Percentiles rank a stretch among this genome's conserved stretches.
Evolutionary conservation across 2,797 vertebrate genomes (phyloP).

Genomic region (Hoplostethus atlanticus): DNA sequence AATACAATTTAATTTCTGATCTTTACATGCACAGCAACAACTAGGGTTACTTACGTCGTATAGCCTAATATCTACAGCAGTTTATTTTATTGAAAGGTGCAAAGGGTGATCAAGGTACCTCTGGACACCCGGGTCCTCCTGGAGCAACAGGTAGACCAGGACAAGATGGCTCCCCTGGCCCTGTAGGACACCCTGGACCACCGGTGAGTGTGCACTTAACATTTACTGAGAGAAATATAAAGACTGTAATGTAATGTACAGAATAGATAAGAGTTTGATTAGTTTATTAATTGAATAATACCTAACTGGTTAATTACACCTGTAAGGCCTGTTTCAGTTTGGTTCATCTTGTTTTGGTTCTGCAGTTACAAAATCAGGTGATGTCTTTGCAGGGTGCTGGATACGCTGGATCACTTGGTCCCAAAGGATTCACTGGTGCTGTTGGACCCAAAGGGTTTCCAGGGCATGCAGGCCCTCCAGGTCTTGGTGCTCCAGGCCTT

Average conservation of each 20-base stretch:
- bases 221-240: too few species aligned
- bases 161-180: slow-evolving; percentile 52
- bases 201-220: slow-evolving; percentile 54
- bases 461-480: slow-evolving; percentile 48
- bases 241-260: neutral
- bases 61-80: neutral
- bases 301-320: neutral
- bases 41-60: neutral
- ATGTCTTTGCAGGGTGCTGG: slow-evolving; percentile 50
- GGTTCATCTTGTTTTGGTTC: neutral
- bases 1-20: neutral
- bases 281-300: neutral
- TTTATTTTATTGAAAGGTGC: slow-evolving; percentile 53
- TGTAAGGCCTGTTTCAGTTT: slow-evolving; percentile 4
- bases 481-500: slow-evolving; percentile 58
- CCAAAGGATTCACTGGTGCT: slow-evolving; percentile 66
- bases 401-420: slow-evolving; percentile 47
- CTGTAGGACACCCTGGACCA: slow-evolving; percentile 65
- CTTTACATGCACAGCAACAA: neutral
- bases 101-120: slow-evolving; percentile 65
- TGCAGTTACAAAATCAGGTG: neutral
- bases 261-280: neutral
- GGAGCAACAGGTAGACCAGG: slow-evolving; percentile 63
- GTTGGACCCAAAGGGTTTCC: slow-evolving; percentile 67
- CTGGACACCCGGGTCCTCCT: slow-evolving; percentile 51